A percentile compares a stretch with the other conserved stretches of the same genome.
These are phyloP conservation scores for Drosophila dives DNA, from an alignment of 2,888 invertebrate species.

Conservation along the genomic window DNA sequence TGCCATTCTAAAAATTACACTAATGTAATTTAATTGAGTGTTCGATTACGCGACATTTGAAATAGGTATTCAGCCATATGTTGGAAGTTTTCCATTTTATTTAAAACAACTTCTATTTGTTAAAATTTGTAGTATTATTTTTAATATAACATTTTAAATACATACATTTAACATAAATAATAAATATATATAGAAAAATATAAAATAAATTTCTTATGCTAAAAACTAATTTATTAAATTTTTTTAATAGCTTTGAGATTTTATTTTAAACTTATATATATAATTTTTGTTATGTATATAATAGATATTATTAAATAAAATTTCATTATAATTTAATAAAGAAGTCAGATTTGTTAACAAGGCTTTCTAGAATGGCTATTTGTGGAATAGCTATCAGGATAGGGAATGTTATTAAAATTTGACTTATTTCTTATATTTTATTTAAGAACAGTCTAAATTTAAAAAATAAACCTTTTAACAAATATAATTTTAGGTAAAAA, in stretches of 20 bases:
- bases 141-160: background rate
- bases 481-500: background rate
- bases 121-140: background rate
- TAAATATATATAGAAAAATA: no score
- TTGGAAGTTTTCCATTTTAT: background rate
- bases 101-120: background rate
- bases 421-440: background rate
- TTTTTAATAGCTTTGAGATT: background rate
- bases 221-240: background rate
- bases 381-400: background rate
- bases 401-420: background rate
- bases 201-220: background rate
- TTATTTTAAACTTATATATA: no score
- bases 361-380: background rate
- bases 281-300: no score
- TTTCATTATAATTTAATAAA: background rate
- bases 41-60: slow-evolving; percentile 44
- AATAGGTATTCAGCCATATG: background rate
- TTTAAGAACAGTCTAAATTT: background rate
- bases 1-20: slow-evolving; percentile 50
- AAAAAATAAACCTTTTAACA: background rate
- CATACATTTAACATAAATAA: no score
- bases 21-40: slow-evolving; percentile 70
- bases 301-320: no score
- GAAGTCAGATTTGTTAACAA: background rate